Evolutionary conservation across 1,140 invertebrate species (phyloP), one percentile per base, ranked within the genome.

Genomic region (Vanessa tameamea): DNA sequence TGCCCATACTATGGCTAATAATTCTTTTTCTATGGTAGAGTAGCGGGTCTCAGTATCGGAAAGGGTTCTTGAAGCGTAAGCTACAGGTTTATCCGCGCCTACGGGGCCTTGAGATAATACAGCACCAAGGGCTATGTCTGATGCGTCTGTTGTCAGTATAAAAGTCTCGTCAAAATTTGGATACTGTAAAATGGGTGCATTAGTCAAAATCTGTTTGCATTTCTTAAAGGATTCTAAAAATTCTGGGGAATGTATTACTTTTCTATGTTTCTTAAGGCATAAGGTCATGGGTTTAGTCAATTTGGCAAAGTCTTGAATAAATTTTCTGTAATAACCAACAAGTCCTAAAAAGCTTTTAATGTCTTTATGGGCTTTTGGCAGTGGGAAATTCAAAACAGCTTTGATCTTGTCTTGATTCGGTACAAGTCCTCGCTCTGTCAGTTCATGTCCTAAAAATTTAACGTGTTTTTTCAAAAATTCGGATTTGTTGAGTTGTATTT

Each of bases 151-250:
- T 51, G 50, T 51, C 50, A 51, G 15, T n/a, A 51, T 51, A 84
- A 23, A 82, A 76, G 11, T 83, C 55, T 67, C 84, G 72, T 55
- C 77, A 83, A 73, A 82, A 85, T 47, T 82, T 68, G 69, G 69
- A 14, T 37, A 79, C 66, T 47, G 88, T 83, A 75, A 84, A 82
- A 43, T 74, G 80, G 73, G 85, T 82, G 59, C 47, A 20, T 63
- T 64, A 20, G 48, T 76, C 82, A 51, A 74, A 76, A 63, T 89
- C 77, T 50, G 82, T 83, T 76, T 89, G n/a, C 64, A 65, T 50
- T 65, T 65, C 8, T 65, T 12, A 23, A 65, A 48, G 7, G 43
- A 11, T 16, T 50, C 66, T 15, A 68, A 50, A 15, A 68, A 50
- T 68, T 57, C 31, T 16, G 26, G 26, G 15, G 23, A 14, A 63